phyloP scores from a whole-genome alignment of 2,888 invertebrate species.

The Andrena marginata region DNA sequence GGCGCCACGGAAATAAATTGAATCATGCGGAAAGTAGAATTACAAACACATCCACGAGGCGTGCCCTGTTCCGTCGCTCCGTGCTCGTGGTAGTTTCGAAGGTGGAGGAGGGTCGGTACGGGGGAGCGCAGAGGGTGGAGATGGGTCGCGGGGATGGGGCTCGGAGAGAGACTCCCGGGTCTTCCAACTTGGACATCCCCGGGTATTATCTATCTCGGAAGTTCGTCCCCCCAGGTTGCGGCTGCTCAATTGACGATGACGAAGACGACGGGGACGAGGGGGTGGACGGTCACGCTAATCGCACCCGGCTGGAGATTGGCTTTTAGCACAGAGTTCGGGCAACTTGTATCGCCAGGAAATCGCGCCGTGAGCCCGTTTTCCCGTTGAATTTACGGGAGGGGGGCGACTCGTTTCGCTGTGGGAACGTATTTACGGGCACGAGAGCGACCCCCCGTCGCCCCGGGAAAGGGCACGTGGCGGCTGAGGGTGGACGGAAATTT shows the following conservation, averaged over 20 bases:
- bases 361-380: slow-evolving; percentile 32
- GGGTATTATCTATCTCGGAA: slow-evolving; percentile 80
- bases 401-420: slow-evolving; percentile 33
- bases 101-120: slow-evolving; percentile 5
- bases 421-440: slow-evolving; percentile 32
- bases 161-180: slow-evolving; percentile 48
- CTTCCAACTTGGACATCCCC: slow-evolving; percentile 73
- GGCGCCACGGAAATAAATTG: slow-evolving; percentile 59
- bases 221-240: slow-evolving; percentile 71
- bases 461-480: not conserved
- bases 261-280: slow-evolving; percentile 60
- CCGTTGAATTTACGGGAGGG: slow-evolving; percentile 45
- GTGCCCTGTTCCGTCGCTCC: not conserved
- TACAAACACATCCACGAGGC: slow-evolving; percentile 52
- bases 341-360: slow-evolving; percentile 68
- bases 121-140: slow-evolving; percentile 14
- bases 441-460: slow-evolving; percentile 6
- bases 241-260: slow-evolving; percentile 57
- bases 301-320: slow-evolving; percentile 78
- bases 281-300: slow-evolving; percentile 79
- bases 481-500: slow-evolving; percentile 7
- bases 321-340: slow-evolving; percentile 77
- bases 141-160: slow-evolving; percentile 1
- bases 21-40: slow-evolving; percentile 60
- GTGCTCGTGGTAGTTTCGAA: slow-evolving; percentile 42